Conservation (phyloP, 2,113 vertebrate species). For the Enhydra lutris region DNA sequence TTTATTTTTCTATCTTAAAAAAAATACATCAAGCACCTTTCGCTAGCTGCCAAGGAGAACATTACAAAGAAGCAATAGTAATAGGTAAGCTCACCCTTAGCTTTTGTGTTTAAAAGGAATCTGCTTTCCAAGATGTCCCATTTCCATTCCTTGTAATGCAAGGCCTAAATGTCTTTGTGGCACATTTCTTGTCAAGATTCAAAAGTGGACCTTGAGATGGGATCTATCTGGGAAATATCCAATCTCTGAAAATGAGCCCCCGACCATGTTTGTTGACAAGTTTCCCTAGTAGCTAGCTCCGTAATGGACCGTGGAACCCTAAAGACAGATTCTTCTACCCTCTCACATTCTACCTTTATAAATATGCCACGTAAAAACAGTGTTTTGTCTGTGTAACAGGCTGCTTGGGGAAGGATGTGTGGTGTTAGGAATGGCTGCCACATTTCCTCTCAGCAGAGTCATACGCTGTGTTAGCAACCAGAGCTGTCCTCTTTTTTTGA, state of each 20-base stretch:
- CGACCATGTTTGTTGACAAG: background rate
- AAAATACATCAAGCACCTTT: background rate
- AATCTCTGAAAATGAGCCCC: background rate
- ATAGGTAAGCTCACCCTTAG: background rate
- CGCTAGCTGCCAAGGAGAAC: constrained; percentile 30
- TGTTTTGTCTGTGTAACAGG: background rate
- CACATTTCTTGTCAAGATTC: constrained; percentile 27
- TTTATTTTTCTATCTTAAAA: constrained; percentile 44
- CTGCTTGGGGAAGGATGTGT: background rate
- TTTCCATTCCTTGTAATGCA: background rate
- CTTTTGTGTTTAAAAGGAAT: background rate
- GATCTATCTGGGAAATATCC: background rate
- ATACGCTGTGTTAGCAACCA: background rate
- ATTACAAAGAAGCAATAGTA: background rate
- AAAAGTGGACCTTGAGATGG: constrained; percentile 31
- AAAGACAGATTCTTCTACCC: background rate
- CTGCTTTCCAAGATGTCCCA: background rate
- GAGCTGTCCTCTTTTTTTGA: background rate
- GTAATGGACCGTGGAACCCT: background rate
- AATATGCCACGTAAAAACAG: background rate
- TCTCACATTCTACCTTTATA: constrained; percentile 28
- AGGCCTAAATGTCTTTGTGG: background rate
- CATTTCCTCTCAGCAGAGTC: background rate
- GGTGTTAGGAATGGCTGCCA: background rate
- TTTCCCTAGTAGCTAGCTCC: background rate